These are phyloP conservation scores for Anastrepha obliqua DNA, from an alignment of 1,140 invertebrate genomes.

Conservation along the genomic window DNA sequence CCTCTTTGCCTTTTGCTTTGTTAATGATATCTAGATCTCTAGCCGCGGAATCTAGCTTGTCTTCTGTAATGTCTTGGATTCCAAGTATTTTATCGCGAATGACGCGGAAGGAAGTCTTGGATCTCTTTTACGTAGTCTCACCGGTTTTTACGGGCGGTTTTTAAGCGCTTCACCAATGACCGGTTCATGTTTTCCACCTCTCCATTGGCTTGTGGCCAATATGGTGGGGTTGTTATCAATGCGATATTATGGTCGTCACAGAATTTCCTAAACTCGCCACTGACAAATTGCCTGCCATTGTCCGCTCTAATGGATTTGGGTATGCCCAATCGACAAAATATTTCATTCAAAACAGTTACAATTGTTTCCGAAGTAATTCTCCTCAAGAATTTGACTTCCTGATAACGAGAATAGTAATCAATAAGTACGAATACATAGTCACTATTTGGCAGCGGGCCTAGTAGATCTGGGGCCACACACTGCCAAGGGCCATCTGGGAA, in stretches of 20 bases:
- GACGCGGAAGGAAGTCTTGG: neutral
- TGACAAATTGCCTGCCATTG: neutral
- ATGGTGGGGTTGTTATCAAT: neutral
- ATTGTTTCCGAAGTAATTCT: no score
- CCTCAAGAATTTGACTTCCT: no score
- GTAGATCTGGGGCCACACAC: no score
- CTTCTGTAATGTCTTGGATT: neutral
- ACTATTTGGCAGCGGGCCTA: no score
- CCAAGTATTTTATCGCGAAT: neutral
- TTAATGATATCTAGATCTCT: neutral
- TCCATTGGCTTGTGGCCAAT: neutral
- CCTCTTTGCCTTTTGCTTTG: neutral
- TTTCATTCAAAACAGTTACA: no score
- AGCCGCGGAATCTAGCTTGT: neutral
- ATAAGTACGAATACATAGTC: no score
- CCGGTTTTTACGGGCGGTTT: neutral
- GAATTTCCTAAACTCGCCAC: neutral
- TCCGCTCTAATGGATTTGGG: no score
- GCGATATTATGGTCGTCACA: neutral
- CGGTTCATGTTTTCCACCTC: neutral
- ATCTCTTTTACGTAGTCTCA: neutral
- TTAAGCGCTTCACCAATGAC: neutral
- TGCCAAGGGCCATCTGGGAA: no score
- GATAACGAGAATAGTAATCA: no score
- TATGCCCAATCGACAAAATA: no score